Base-by-base conservation (phyloP, 2,888 invertebrate genomes). In the Ferdinandea cuprea region DNA sequence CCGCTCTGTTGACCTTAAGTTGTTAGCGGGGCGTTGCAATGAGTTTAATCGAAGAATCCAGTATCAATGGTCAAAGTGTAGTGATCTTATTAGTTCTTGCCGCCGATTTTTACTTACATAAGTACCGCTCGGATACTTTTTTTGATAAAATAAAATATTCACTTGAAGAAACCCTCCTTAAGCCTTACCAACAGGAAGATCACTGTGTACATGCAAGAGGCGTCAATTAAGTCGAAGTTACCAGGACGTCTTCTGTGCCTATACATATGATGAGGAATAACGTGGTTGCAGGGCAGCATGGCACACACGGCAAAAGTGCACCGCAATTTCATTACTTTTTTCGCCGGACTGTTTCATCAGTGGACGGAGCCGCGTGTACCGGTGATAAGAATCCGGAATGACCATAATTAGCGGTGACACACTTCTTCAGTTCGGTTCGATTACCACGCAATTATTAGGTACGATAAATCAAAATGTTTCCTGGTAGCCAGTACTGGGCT, bases 331-430 rank as follows among this genome's bases (percentile, higher is more conserved):
- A 21, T 65, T 17, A 30, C 42, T 37, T 54, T 28, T 66, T 17
- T 35, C 40, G n/a, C 8, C 9, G n/a, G 46, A 35, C 37, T 32
- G 68, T 52, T 59, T 68, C 61, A 61, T 68, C 61, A 59, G 66
- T 35, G 69, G 30, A 13, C 40, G 13, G 25, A 5, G 25, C 59
- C 52, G 25, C 74, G 25, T 6, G 35, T 35, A 35, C 15, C 35
- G 66, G n/a, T 65, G 85, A 85, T 85, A 84, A 85, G 72, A 48
- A 85, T 85, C 84, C 59, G 84, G 76, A 79, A 84, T 84, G 79
- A 77, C 73, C 80, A 84, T 84, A 84, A 85, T 85, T 85, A 85
- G 85, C 84, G 84, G 63, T 84, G 85, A 85, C 85, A 85, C 85
- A 85, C 85, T 84, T 85, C 76, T 74, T 73, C 79, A 74, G 46